Base-by-base conservation (phyloP, 2,888 invertebrate species). In the Andrena haemorrhoa region DNA sequence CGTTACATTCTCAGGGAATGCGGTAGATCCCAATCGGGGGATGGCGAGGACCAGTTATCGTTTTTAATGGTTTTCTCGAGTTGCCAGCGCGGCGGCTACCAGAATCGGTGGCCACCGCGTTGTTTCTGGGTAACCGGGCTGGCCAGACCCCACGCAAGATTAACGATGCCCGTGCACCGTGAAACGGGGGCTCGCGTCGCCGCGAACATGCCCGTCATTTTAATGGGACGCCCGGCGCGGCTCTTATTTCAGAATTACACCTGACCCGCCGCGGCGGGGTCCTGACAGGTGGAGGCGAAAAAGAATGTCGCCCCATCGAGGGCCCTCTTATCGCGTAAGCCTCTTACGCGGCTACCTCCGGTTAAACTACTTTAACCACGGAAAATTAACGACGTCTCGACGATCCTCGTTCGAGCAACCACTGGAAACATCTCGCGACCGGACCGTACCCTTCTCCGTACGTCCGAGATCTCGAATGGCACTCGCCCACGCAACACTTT, bases 31-130 rank as follows among this genome's bases (percentile, higher is more conserved):
- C 84, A 85, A 90, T 89, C 88, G 64, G 61, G 63, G 60, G 66
- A 61, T 33, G 35, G 20, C 76, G 58, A 75, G 76, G 63, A 2
- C 75, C 74, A 63, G 85, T 82, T 89, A 87, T 83, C 84, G 74
- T 85, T 87, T 88, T 88, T 90, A 89, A 90, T 88, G 89, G 89
- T 82, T 86, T 81, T 80, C 76, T 81, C 63, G 77, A 74, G 79
- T 77, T 73, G 73, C 75, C 73, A 70, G 75, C 33, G 61, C 60
- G 68, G 47, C 60, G 41, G 74, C 85, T 80, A 82, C 84, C 85
- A 76, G 79, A 82, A 80, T 75, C 65, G 31, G 1, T 53, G 75
- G 73, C 49, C 73, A 74, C 65, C 78, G 64, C 49, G 69, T 61
- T 60, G 75, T 77, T 82, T 72, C 84, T 71, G 75, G 63, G 60